phyloP scores from a whole-genome alignment of 2,113 vertebrate genomes.

The Centropus bengalensis region DNA sequence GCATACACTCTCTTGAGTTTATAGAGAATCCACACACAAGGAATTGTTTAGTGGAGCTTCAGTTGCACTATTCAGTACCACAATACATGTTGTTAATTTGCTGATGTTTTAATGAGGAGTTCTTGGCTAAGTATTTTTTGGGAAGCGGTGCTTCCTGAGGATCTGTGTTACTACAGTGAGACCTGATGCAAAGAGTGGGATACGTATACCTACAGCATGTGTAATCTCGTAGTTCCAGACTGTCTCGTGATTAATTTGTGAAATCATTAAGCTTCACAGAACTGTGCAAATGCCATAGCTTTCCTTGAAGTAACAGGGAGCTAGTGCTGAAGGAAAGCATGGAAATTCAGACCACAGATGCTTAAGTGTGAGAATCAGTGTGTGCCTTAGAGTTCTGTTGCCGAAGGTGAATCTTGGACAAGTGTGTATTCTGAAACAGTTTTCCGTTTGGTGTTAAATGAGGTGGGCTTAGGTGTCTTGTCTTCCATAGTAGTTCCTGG shows the following conservation, averaged over 20 bases:
- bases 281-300: background rate
- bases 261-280: background rate
- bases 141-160: background rate
- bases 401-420: background rate
- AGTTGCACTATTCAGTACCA: accelerated
- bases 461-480: background rate
- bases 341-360: background rate
- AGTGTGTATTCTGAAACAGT: background rate
- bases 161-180: background rate
- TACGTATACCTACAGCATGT: background rate
- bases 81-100: background rate
- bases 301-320: background rate
- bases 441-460: background rate
- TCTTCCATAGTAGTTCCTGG: background rate
- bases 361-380: background rate
- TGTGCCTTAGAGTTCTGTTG: background rate
- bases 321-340: constrained; percentile 25
- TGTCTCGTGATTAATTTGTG: background rate
- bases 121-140: background rate
- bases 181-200: background rate
- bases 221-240: background rate
- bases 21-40: background rate
- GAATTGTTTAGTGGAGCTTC: background rate
- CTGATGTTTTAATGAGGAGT: background rate
- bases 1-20: background rate